phyloP scores from a whole-genome alignment of 2,113 vertebrate genomes.

The Salminus brasiliensis region DNA sequence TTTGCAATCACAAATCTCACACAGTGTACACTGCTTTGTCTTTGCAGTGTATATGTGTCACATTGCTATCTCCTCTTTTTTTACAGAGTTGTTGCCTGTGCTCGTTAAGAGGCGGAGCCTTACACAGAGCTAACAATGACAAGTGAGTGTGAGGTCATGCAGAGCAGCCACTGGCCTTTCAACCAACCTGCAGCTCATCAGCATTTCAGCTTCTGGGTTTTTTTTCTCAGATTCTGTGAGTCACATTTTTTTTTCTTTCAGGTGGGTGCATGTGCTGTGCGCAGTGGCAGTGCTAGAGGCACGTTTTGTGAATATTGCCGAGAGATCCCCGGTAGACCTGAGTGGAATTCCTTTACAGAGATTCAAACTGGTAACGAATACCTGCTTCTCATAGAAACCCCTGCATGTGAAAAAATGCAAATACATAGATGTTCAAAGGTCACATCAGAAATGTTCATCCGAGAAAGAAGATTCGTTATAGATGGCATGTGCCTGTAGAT shows the following conservation, averaged over 20 bases:
- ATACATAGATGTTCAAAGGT: too few species aligned
- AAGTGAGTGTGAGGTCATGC: slow-evolving; percentile 78
- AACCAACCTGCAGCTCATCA: not conserved
- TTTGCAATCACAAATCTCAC: not conserved
- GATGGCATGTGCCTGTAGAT: too few species aligned
- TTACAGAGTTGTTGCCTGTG: slow-evolving; percentile 94
- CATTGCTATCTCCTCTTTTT: slow-evolving; percentile 13
- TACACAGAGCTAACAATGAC: slow-evolving; percentile 94
- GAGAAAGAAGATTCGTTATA: too few species aligned
- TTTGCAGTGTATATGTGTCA: not conserved
- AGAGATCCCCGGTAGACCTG: slow-evolving; percentile 92
- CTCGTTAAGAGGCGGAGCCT: slow-evolving; percentile 90
- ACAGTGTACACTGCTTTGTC: not conserved
- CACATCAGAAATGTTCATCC: too few species aligned
- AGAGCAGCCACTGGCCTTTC: not conserved
- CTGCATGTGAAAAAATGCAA: not conserved
- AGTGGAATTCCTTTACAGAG: slow-evolving; percentile 91
- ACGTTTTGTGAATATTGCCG: slow-evolving; percentile 85
- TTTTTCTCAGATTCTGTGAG: not conserved
- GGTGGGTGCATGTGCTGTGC: slow-evolving; percentile 96
- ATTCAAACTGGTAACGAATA: slow-evolving; percentile 89
- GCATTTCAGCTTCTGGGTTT: not conserved
- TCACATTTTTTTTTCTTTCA: slow-evolving; percentile 63
- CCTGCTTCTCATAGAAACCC: not conserved
- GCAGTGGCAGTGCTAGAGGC: slow-evolving; percentile 92